A percentile compares a stretch with the other conserved stretches of the same genome.
Evolutionary conservation across 2,113 vertebrate genomes (phyloP).

Genomic region (Phrynosoma blainvillii): DNA sequence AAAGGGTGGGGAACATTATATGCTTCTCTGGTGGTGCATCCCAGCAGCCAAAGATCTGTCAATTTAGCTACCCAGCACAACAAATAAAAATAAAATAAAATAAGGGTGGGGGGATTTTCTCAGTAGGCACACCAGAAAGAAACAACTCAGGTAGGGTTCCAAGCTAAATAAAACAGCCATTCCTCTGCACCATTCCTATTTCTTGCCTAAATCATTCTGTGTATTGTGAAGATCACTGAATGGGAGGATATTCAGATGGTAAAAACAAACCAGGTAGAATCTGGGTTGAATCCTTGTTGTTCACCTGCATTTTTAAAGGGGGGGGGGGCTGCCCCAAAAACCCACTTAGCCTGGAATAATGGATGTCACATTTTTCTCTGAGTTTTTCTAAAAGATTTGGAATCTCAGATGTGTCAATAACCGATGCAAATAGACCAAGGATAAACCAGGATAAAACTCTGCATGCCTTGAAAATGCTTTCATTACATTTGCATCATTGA

Average conservation of each 20-base stretch:
- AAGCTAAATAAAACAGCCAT: conserved; percentile 36
- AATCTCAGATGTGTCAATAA: too few species aligned
- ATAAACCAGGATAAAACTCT: too few species aligned
- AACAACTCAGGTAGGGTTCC: conserved; percentile 14
- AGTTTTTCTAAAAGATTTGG: too few species aligned
- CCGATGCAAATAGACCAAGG: too few species aligned
- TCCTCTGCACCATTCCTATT: neutral
- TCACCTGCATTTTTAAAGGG: too few species aligned
- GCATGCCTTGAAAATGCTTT: too few species aligned
- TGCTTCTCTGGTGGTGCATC: accelerated
- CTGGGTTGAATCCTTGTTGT: too few species aligned
- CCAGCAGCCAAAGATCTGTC: neutral
- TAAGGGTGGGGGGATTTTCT: conserved; percentile 9
- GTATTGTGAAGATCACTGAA: neutral
- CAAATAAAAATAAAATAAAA: neutral
- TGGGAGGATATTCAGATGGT: too few species aligned
- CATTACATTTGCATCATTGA: neutral
- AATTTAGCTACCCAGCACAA: accelerated
- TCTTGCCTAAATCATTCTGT: neutral
- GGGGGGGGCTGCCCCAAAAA: too few species aligned
- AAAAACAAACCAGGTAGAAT: too few species aligned
- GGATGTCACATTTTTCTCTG: too few species aligned
- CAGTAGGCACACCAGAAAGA: conserved; percentile 10
- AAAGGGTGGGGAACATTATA: neutral
- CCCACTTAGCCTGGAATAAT: too few species aligned